Base-by-base conservation (phyloP, 2,797 vertebrate species). In the Gallirallus australis region DNA sequence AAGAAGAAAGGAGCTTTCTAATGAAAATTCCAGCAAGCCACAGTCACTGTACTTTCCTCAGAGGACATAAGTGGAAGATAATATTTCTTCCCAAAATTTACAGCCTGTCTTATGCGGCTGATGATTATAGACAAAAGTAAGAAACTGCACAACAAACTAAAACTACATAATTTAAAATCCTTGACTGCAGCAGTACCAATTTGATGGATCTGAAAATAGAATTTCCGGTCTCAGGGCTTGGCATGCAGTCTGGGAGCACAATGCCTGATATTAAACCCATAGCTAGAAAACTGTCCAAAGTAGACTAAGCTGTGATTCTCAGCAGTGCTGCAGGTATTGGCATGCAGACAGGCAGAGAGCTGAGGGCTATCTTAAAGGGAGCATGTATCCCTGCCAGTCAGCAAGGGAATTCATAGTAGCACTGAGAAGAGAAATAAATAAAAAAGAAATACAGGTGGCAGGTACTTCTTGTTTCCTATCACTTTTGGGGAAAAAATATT, bases 121-220 rank as follows among this genome's bases (percentile, higher is more conserved):
- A 57, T 71, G 50, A 35, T 30, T 82, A 30, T n/a, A 64, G 61
- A 69, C 50, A 89, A 68, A 56, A 90, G 25, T 53, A 78, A 89
- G 66, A 80, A 93, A 75, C 72, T 1, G 0, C 56, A 77, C 39
- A 76, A 65, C 54, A 92, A 85, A 59, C n/a, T 82, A 66, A 73
- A 93, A 37, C n/a, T 33, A 15, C 28, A 24, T 89, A 16, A 71
- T 93, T 93, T 80, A 86, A 54, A 82, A 61, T 71, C 37, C 39
- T 66, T 88, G 79, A 85, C 71, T 85, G n/a, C 53, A 87, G 24
- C 56, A 85, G 33, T 80, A 72, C 57, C 47, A 65, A 30, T 91
- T 60, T 64, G 64, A 69, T 95, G 50, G 28, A 68, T 89, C 71
- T 94, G 79, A 85, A 93, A 93, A 83, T 54, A 92, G 69, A 91